Evolutionary conservation across 2,888 invertebrate species (phyloP), one percentile per base, ranked within the genome.

Genomic region (Sympetrum striolatum): DNA sequence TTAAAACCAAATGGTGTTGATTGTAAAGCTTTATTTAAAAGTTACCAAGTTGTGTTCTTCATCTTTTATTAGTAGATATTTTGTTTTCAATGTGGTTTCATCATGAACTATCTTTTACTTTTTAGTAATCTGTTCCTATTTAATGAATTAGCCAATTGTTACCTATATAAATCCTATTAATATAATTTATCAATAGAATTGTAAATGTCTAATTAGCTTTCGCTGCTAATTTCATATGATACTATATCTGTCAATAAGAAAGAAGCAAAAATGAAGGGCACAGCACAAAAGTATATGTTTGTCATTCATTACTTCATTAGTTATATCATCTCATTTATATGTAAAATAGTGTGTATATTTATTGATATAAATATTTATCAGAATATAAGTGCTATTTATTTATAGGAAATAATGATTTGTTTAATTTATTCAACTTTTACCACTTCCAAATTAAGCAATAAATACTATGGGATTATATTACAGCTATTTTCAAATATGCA

Each of bases 151-250:
- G 15, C 12, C 15, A 3, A n/a, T 14, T 73, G 5, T 73, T 73
- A 31, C 5, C 31, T 25, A 73, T 25, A 15, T 14, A 64, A 37
- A 60, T 86, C 60, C 12, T 37, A 37, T 64, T 10, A 60, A 39
- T 86, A 86, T 86, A n/a, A 86, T 86, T 86, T 86, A 18, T 35
- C 86, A 37, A 64, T 73, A 37, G 60, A 39, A 86, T 39, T 60
- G 37, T 86, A 86, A 60, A 37, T 86, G 39, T 31, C 35, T 37
- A 64, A 60, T 18, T 86, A 64, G 86, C 60, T 64, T 60, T n/a
- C 8, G 31, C 25, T 64, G 37, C 64, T 31, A 86, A 86, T 35
- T 60, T 64, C 22, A n/a, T 37, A 86, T 64, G 58, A 86, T 73
- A 73, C 73, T 31, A 25, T 31, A 31, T 73, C 10, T 73, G 31